phyloP scores from a whole-genome alignment of 92 coral and sea anemone species.

The Bergia sp. region DNA sequence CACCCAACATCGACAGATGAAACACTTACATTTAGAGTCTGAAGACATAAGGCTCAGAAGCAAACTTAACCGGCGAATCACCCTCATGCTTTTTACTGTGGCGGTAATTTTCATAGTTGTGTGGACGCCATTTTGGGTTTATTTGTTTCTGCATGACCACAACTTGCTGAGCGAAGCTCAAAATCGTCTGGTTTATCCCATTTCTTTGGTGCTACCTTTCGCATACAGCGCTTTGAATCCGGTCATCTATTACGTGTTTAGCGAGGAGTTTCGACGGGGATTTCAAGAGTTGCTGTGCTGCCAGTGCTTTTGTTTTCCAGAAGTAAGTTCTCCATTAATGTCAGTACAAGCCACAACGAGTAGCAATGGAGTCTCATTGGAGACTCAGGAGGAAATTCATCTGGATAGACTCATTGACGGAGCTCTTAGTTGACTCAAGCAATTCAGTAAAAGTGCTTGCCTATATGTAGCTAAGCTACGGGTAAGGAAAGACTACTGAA shows the following conservation, averaged over 20 bases:
- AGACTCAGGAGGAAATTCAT: conserved; percentile 15
- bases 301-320: neutral
- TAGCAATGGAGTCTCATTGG: neutral
- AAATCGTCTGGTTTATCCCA: neutral
- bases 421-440: neutral
- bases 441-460: neutral
- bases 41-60: conserved; percentile 14
- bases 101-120: conserved; percentile 16
- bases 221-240: conserved; percentile 27
- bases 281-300: conserved; percentile 18
- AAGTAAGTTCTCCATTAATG: neutral
- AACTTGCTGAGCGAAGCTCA: conserved; percentile 7
- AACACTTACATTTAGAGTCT: conserved; percentile 16
- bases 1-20: conserved; percentile 1
- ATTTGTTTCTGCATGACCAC: neutral
- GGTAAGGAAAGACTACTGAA: too few relatives aligned
- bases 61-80: neutral
- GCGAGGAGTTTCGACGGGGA: conserved; percentile 16
- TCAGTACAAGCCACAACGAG: neutral
- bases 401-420: conserved; percentile 13
- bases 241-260: neutral
- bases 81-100: conserved; percentile 27
- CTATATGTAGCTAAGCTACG: too few relatives aligned
- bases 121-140: conserved; percentile 20
- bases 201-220: conserved; percentile 11